These are phyloP conservation scores for Thunnus albacares DNA, from an alignment of 2,797 vertebrate species.

Conservation along the genomic window DNA sequence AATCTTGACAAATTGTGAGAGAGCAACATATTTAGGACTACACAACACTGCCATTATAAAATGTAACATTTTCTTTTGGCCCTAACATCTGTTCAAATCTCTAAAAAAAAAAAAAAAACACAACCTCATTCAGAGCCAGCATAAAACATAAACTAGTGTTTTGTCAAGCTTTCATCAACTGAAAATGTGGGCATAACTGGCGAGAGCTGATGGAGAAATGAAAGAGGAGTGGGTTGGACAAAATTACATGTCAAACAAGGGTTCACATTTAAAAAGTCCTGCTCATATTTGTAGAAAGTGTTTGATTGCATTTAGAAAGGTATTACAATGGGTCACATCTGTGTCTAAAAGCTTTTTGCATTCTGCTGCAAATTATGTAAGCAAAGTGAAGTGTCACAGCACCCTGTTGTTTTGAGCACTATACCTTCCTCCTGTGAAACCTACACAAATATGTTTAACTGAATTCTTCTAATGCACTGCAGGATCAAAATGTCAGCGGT, in stretches of 20 bases:
- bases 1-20: constrained; percentile 75
- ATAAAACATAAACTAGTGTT: constrained; percentile 81
- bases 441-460: constrained; percentile 86
- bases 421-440: constrained; percentile 83
- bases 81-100: constrained; percentile 76
- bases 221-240: constrained; percentile 89
- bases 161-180: constrained; percentile 83
- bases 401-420: constrained; percentile 84
- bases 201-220: constrained; percentile 84
- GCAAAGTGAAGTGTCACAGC: constrained; percentile 87
- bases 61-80: constrained; percentile 73
- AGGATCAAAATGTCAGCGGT: constrained; percentile 83
- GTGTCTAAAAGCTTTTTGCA: constrained; percentile 92
- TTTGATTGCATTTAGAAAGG: constrained; percentile 91
- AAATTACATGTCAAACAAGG: constrained; percentile 91
- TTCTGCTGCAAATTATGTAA: constrained; percentile 89
- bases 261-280: constrained; percentile 89
- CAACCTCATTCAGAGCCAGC: constrained; percentile 66
- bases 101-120: constrained; percentile 37
- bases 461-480: constrained; percentile 84
- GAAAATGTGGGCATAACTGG: constrained; percentile 82
- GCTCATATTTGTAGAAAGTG: constrained; percentile 88
- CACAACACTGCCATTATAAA: constrained; percentile 54
- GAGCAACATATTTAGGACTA: constrained; percentile 62
- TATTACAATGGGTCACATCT: constrained; percentile 91